Percentiles rank a stretch among this genome's conserved stretches.
These are phyloP conservation scores for Phallusia fumigata DNA, from an alignment of 23 tunicate species.

Conservation along the genomic window DNA sequence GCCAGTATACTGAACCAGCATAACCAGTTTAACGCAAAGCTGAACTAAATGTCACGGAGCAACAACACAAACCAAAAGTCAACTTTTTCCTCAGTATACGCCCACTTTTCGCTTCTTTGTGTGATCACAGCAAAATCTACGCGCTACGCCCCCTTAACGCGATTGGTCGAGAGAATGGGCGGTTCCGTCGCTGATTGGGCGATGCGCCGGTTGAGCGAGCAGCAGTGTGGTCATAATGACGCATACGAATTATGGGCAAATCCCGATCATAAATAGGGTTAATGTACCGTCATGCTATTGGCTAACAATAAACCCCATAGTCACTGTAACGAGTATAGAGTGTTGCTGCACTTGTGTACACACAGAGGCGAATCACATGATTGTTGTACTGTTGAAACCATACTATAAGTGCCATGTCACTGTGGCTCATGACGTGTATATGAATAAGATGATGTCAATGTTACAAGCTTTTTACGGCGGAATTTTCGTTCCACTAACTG, in stretches of 20 bases:
- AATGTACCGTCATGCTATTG: not conserved
- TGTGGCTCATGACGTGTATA: no score
- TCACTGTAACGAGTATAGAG: not conserved
- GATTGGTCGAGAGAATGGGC: slow-evolving; percentile 3
- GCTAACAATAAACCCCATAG: not conserved
- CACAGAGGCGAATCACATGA: no score
- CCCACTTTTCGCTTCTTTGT: slow-evolving; percentile 10
- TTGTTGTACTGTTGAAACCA: no score
- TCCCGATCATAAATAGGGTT: not conserved
- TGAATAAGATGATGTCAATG: no score
- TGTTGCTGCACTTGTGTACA: no score
- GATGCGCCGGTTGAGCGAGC: not conserved
- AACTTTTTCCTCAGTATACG: not conserved
- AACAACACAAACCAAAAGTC: no score
- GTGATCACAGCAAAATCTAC: not conserved
- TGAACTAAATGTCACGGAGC: no score
- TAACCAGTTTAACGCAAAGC: no score
- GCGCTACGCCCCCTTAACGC: not conserved
- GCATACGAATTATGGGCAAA: not conserved
- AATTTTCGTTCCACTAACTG: no score
- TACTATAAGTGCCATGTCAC: no score
- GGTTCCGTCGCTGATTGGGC: not conserved
- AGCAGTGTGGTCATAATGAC: not conserved
- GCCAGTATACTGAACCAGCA: no score
- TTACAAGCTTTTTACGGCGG: no score